phyloP scores from a whole-genome alignment of 2,888 invertebrate genomes.

The Lasiommata megera region DNA sequence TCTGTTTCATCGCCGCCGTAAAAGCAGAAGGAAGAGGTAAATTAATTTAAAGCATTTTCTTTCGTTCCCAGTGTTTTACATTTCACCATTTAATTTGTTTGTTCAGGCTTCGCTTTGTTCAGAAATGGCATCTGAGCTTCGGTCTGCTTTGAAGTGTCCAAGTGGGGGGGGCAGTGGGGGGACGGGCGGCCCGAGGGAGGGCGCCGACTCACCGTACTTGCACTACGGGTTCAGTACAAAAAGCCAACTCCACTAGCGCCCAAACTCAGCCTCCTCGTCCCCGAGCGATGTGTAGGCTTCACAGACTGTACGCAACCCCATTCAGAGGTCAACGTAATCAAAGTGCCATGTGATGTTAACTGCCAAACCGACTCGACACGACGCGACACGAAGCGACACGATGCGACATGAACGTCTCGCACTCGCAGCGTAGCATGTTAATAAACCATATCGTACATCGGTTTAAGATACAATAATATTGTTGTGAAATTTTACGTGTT shows the following conservation, averaged over 20 bases:
- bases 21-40: slow-evolving; percentile 71
- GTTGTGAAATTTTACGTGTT: slow-evolving; percentile 32
- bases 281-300: slow-evolving; percentile 70
- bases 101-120: slow-evolving; percentile 85
- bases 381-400: background rate
- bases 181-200: slow-evolving; percentile 62
- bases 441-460: slow-evolving; percentile 35
- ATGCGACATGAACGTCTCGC: background rate
- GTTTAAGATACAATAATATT: slow-evolving; percentile 33
- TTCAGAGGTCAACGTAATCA: slow-evolving; percentile 18
- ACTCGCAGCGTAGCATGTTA: slow-evolving; percentile 26
- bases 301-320: slow-evolving; percentile 30
- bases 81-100: slow-evolving; percentile 38
- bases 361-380: slow-evolving; percentile 19
- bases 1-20: slow-evolving; percentile 36
- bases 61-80: slow-evolving; percentile 26
- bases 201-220: slow-evolving; percentile 83
- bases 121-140: slow-evolving; percentile 87
- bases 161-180: slow-evolving; percentile 68
- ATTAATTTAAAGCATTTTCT: slow-evolving; percentile 43
- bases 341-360: slow-evolving; percentile 18
- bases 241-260: slow-evolving; percentile 76
- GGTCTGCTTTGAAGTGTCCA: slow-evolving; percentile 85
- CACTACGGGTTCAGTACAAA: slow-evolving; percentile 84
- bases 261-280: slow-evolving; percentile 66